Evolutionary conservation across 2,797 vertebrate genomes (phyloP).

Genomic region (Macrochelys suwanniensis): DNA sequence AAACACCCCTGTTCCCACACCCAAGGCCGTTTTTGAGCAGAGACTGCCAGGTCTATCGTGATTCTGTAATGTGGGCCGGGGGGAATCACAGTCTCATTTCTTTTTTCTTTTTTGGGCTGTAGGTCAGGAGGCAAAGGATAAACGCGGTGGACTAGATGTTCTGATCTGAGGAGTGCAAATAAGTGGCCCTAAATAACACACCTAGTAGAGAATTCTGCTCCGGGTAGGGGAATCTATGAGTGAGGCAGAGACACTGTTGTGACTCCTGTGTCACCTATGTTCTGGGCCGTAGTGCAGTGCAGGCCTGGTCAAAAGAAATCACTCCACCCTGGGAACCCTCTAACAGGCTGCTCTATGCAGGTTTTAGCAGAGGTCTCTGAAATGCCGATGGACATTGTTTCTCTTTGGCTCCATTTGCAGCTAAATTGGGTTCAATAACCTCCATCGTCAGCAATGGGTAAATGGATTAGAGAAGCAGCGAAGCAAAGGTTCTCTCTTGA

Average conservation of each 20-base stretch:
- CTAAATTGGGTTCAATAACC: not conserved
- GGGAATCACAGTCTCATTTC: not conserved
- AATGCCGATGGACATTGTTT: not conserved
- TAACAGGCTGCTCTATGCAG: not conserved
- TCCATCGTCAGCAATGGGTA: not conserved
- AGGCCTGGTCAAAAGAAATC: not conserved
- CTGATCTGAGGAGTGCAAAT: not conserved
- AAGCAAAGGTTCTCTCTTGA: not conserved
- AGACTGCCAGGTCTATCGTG: not conserved
- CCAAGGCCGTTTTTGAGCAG: not conserved
- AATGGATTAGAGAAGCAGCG: not conserved
- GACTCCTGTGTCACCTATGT: not conserved
- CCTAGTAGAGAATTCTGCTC: not conserved
- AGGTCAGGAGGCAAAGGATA: not conserved
- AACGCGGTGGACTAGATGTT: not conserved
- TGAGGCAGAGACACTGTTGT: not conserved
- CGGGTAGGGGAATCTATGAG: not conserved
- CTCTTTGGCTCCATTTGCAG: not conserved
- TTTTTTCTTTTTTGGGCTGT: not conserved
- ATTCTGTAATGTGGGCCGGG: not conserved
- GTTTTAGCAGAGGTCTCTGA: not conserved
- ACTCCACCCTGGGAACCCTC: not conserved
- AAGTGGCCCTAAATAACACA: not conserved
- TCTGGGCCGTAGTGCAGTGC: accelerated
- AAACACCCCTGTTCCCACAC: not conserved